Evolutionary conservation across 1,140 invertebrate genomes (phyloP).

Genomic region (Branchinecta lynchi): DNA sequence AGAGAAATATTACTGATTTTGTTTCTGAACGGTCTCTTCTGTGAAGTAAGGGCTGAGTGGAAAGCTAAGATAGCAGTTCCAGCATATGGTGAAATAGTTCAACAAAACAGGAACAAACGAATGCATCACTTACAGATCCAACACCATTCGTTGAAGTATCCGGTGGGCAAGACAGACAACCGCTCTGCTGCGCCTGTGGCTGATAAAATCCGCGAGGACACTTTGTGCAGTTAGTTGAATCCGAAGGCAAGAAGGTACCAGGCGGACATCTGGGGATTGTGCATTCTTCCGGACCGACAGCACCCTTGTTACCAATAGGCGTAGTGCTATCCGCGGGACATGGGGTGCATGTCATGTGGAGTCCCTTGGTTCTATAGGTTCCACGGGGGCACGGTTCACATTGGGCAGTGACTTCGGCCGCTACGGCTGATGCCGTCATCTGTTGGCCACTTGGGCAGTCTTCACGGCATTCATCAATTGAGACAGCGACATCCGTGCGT

Average conservation of each 20-base stretch:
- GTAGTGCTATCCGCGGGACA: constrained; percentile 83
- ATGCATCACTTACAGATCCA: constrained; percentile 47
- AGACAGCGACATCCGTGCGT: constrained; percentile 72
- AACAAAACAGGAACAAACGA: constrained; percentile 11
- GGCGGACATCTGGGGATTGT: constrained; percentile 70
- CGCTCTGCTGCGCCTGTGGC: constrained; percentile 69
- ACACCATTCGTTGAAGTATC: constrained; percentile 76
- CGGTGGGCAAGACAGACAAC: constrained; percentile 71
- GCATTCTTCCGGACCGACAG: constrained; percentile 60
- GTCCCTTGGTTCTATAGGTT: constrained; percentile 70
- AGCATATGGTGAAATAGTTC: constrained; percentile 18
- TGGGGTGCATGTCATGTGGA: constrained; percentile 67
- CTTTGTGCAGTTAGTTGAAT: constrained; percentile 59
- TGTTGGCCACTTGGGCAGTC: constrained; percentile 81
- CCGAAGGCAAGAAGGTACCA: constrained; percentile 31
- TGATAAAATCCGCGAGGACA: constrained; percentile 90
- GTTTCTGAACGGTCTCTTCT: constrained; percentile 1
- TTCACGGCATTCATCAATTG: constrained; percentile 61
- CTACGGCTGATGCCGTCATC: constrained; percentile 34
- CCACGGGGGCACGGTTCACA: constrained; percentile 84
- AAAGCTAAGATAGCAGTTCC: constrained; percentile 8
- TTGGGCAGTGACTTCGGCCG: constrained; percentile 51
- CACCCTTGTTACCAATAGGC: constrained; percentile 56
- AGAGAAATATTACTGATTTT: too few species aligned
- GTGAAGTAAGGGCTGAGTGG: too few species aligned